Evolutionary conservation across 2,888 invertebrate species (phyloP).

Genomic region (Vesta saturnalis): DNA sequence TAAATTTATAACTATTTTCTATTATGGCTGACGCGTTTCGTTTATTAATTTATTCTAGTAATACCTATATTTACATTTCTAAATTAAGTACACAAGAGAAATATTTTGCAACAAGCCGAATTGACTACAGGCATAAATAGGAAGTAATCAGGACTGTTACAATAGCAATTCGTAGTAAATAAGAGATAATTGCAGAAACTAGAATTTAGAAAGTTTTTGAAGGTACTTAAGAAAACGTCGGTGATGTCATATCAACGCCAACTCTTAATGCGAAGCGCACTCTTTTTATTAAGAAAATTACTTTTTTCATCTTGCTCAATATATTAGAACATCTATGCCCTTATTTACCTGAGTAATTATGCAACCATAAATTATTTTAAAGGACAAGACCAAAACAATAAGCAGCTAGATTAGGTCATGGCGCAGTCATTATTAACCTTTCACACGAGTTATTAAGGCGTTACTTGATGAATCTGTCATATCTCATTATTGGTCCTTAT

Average conservation of each 20-base stretch:
- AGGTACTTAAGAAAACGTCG: neutral
- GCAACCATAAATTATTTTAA: neutral
- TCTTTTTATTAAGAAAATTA: too few relatives aligned
- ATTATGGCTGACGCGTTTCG: too few relatives aligned
- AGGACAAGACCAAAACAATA: conserved; percentile 26
- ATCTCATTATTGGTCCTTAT: conserved; percentile 18
- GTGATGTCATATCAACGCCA: neutral
- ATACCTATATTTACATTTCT: too few relatives aligned
- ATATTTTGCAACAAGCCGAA: too few relatives aligned
- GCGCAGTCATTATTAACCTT: conserved; percentile 51
- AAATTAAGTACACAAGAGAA: too few relatives aligned
- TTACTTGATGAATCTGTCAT: conserved; percentile 24
- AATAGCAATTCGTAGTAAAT: neutral
- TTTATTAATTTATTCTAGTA: too few relatives aligned
- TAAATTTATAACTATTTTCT: too few relatives aligned
- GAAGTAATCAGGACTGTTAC: conserved; percentile 1
- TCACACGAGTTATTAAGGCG: conserved; percentile 50
- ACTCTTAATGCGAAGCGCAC: too few relatives aligned
- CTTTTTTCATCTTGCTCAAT: neutral
- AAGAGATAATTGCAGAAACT: neutral
- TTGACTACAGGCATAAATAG: neutral
- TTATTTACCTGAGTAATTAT: neutral
- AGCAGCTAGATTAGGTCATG: conserved; percentile 42
- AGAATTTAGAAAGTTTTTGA: neutral
- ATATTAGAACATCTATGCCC: neutral